Evolutionary conservation across 2,888 invertebrate genomes (phyloP), one percentile per base, ranked within the genome.

Genomic region (Kryphioiulus occultus): DNA sequence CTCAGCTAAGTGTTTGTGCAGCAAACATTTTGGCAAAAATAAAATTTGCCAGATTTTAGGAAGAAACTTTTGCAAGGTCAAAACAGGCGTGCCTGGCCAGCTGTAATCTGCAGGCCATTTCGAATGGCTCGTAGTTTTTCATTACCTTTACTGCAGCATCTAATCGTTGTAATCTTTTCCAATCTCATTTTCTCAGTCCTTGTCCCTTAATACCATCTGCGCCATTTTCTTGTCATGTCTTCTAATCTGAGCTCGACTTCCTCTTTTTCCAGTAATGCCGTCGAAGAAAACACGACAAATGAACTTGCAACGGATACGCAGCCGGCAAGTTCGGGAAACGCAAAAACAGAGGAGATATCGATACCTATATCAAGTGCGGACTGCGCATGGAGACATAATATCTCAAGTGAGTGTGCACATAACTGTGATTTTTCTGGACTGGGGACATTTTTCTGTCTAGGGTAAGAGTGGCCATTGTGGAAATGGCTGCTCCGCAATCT

Each of bases 331-430:
- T 88, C 93, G 95, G 87, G 96, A 96, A 89, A 95, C 97, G 90
- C 95, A 96, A 90, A 93, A 97, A 0, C 97, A 98, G 0, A 97
- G 97, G 92, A 97, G 97, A 91, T 98, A 98, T 92, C 95, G 96
- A 90, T 98, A 98, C 91, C 95, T 97, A 89, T 97, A 97, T 93
- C 97, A 97, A 93, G 96, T 97, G 88, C 94, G 97, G 90, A 96
- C 97, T 12, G 96, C 96, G 42, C 96, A 97, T 90, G 97, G 97
- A 19, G 97, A 97, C 92, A 96, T 97, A 89, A 96, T 97, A 90
- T 96, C 96, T 90, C 96, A 97, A 95, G 96, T 92, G 89, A 90
- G 88, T 87, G 26, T 15, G 85, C 42, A 22, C n/a, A 22, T 42
- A 19, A 22, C n/a, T 83, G 22, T 26, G 5, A 15, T 32, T 59